Evolutionary conservation across 2,797 vertebrate species (phyloP).

Genomic region (Acanthis flammea): DNA sequence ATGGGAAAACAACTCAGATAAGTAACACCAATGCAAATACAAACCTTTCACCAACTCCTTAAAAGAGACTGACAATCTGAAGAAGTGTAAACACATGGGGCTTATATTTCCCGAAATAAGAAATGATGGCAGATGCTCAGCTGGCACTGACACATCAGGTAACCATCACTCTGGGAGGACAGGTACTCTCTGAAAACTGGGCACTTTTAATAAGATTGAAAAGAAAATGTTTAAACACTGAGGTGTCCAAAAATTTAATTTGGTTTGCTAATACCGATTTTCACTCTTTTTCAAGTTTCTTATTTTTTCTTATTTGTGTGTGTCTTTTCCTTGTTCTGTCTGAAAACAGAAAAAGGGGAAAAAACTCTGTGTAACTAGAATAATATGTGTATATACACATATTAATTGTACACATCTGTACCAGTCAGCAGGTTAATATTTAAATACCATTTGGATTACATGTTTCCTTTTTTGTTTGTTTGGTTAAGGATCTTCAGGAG

Average conservation of each 20-base stretch:
- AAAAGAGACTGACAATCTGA: background rate
- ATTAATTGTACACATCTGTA: background rate
- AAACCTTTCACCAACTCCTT: background rate
- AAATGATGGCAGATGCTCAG: background rate
- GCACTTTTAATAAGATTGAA: background rate
- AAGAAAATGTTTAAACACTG: background rate
- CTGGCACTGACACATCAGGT: background rate
- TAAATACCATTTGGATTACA: background rate
- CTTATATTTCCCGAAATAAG: background rate
- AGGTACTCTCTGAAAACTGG: background rate
- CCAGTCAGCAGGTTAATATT: background rate
- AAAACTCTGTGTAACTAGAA: background rate
- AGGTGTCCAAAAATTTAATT: background rate
- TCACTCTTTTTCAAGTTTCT: background rate
- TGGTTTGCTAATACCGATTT: background rate
- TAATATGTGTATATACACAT: background rate
- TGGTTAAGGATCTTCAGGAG: background rate
- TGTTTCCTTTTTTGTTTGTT: background rate
- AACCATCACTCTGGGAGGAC: background rate
- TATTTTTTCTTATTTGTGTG: background rate
- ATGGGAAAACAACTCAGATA: background rate
- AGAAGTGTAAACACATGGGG: background rate
- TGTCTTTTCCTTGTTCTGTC: background rate
- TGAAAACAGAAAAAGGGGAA: background rate
- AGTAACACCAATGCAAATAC: background rate